Evolutionary conservation across 1,140 invertebrate genomes (phyloP), one percentile per base, ranked within the genome.

Genomic region (Trichoplusia ni): DNA sequence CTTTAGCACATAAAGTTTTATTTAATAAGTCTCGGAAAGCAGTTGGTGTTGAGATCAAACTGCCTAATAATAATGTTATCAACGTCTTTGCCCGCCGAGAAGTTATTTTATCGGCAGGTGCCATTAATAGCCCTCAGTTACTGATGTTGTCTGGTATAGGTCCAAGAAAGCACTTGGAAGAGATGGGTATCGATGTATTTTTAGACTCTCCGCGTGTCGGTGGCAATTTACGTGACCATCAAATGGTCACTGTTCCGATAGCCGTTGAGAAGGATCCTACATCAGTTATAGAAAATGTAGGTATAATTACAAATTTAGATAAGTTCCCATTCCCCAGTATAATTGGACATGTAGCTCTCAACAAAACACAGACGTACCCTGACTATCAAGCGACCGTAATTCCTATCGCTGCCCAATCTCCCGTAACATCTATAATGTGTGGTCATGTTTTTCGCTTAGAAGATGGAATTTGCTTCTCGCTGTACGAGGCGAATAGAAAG

Each of bases 311-410:
- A 4, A 87, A 95, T 13, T 92, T 92, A 1, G 94, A 95, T 63
- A 92, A 94, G 62, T 95, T 95, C 0, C 95, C 95, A 0, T 73
- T 96, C 4, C 95, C 95, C 0, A 93, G 94, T 0, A 94, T 93
- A 65, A 91, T 96, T 1, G 95, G 95, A 0, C 73, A 96, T 13
- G 95, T 96, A 75, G 93, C 94, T 0, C 93, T 95, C 0, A 63
- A 66, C 19, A 64, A 65, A 37, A 37, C 63, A 31, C 49, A 66
- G 58, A 64, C 38, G 0, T 71, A 59, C 31, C 81, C 80, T 11
- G 80, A 84, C 40, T 82, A 82, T 37, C 82, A 86, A 73, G 63
- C 72, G 0, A 67, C 69, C n/a, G 51, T 69, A 11, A 69, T 81
- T 21, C 75, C 78, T 1, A 14, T 74, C 0, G 69, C 75, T 1